Evolutionary conservation across 2,113 vertebrate species (phyloP).

Genomic region (Clarias gariepinus): DNA sequence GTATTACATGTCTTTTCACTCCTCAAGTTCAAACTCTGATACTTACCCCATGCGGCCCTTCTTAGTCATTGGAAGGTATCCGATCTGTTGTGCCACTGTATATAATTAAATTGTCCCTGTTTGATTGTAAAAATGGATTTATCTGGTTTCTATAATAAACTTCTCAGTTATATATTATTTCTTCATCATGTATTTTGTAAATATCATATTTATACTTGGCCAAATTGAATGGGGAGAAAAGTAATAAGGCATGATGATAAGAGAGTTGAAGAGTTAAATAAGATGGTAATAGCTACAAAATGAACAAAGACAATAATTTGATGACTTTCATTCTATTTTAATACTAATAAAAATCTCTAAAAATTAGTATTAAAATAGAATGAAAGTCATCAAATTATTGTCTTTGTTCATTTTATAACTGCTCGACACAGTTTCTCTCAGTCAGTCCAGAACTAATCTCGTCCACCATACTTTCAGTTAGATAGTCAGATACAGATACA

Average conservation of each 20-base stretch:
- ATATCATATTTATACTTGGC: background rate
- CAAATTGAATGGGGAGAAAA: background rate
- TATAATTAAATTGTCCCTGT: constrained; percentile 58
- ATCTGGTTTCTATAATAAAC: constrained; percentile 61
- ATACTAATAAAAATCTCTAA: too few relatives aligned
- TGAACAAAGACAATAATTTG: background rate
- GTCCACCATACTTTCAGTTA: background rate
- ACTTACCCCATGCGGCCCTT: constrained; percentile 21
- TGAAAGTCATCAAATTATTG: too few relatives aligned
- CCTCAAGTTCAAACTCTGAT: constrained; percentile 12
- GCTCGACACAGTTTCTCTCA: background rate
- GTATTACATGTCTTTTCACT: constrained; percentile 38
- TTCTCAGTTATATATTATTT: constrained; percentile 59
- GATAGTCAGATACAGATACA: too few relatives aligned
- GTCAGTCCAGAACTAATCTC: background rate
- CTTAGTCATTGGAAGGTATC: constrained; percentile 58
- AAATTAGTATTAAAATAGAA: too few relatives aligned
- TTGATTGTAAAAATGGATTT: constrained; percentile 57
- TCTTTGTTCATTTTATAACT: too few relatives aligned
- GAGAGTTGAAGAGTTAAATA: background rate
- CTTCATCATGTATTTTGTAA: constrained; percentile 48
- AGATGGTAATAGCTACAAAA: background rate
- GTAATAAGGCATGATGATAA: background rate
- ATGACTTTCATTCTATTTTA: background rate
- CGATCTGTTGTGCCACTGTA: constrained; percentile 56